These are phyloP conservation scores for Seira musarum DNA, from an alignment of 2,888 invertebrate species.

Conservation along the genomic window DNA sequence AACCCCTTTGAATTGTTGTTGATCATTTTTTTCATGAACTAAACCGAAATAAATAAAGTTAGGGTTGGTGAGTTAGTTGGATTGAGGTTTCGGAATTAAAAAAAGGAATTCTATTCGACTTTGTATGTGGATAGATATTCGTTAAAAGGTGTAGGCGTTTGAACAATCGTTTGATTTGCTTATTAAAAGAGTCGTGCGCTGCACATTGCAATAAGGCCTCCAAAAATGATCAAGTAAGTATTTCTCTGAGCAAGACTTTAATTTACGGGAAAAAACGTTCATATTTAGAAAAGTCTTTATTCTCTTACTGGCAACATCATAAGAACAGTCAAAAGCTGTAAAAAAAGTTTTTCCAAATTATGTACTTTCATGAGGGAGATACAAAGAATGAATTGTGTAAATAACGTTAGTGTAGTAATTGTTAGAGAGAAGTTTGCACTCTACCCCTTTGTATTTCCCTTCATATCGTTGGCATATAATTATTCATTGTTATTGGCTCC, in stretches of 20 bases:
- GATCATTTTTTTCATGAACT: background rate
- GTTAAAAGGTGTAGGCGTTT: slow-evolving; percentile 20
- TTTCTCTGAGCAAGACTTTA: background rate
- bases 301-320: too few species aligned
- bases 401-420: background rate
- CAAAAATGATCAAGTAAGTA: background rate
- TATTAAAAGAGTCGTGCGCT: slow-evolving; percentile 22
- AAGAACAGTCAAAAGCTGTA: slow-evolving; percentile 20
- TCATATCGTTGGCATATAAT: background rate
- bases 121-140: background rate
- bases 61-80: slow-evolving; percentile 1
- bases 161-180: background rate
- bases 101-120: background rate
- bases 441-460: background rate
- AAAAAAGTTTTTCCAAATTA: slow-evolving; percentile 17
- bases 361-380: background rate
- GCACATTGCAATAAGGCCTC: background rate
- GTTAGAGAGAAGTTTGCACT: background rate
- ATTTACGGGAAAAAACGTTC: background rate
- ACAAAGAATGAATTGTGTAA: background rate
- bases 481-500: background rate
- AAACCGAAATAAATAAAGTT: background rate
- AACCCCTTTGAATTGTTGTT: slow-evolving; percentile 11
- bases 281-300: background rate
- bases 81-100: background rate